Conservation (phyloP, 1,140 invertebrate genomes). For the Macrosteles quadrilineatus region DNA sequence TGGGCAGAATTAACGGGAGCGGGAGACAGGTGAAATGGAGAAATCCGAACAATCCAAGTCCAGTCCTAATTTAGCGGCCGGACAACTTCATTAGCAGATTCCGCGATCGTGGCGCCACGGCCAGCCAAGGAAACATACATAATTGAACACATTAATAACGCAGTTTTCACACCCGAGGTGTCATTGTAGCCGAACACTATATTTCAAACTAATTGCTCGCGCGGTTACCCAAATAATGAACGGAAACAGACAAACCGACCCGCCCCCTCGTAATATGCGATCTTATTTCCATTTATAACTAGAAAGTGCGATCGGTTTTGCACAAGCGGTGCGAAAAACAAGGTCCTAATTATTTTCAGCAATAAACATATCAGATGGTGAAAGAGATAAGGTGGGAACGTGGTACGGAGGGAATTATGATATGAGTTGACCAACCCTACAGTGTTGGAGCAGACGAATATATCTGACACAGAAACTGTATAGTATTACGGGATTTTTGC, state of each 20-base stretch:
- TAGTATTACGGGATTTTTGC: no score
- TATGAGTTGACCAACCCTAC: no score
- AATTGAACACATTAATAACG: slow-evolving; percentile 6
- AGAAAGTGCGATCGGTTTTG: slow-evolving; percentile 7
- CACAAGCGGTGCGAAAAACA: slow-evolving; percentile 6
- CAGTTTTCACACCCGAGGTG: slow-evolving; percentile 7
- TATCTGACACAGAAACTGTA: no score
- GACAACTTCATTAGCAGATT: slow-evolving; percentile 19
- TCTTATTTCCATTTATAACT: slow-evolving; percentile 9
- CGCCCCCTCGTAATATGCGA: background rate
- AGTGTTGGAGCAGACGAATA: no score
- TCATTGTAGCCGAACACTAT: background rate
- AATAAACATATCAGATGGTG: background rate
- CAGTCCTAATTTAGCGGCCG: background rate
- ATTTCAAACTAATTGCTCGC: background rate
- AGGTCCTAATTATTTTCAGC: slow-evolving; percentile 6
- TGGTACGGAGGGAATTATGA: no score
- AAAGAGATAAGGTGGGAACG: no score
- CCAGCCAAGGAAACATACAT: background rate
- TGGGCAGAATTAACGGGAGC: no score
- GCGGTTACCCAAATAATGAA: background rate
- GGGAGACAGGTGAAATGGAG: background rate
- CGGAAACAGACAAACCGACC: background rate
- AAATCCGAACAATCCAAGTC: background rate
- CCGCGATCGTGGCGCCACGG: slow-evolving; percentile 6